Evolutionary conservation across 2,113 vertebrate species (phyloP).

Genomic region (Cebus imitator): DNA sequence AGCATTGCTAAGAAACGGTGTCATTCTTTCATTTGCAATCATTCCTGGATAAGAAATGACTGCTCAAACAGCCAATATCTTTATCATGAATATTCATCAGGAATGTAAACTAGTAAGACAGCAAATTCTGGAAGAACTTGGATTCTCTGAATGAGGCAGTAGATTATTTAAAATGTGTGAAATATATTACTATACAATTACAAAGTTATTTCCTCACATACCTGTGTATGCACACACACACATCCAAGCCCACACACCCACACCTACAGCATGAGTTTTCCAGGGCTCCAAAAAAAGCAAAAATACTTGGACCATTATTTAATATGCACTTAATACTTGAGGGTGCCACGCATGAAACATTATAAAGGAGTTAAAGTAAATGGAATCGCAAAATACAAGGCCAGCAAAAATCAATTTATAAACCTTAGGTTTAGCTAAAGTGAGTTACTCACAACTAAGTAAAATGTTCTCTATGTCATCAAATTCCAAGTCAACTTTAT

Average conservation of each 20-base stretch:
- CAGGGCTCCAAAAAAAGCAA: background rate
- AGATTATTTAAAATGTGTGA: background rate
- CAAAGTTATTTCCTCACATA: background rate
- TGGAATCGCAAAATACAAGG: background rate
- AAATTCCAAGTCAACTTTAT: background rate
- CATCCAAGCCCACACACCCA: background rate
- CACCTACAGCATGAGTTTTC: background rate
- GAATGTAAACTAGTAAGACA: constrained; percentile 29
- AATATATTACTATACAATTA: background rate
- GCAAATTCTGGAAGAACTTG: background rate
- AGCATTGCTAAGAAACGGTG: constrained; percentile 39
- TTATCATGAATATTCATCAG: constrained; percentile 27
- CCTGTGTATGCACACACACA: background rate
- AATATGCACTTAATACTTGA: background rate
- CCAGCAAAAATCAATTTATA: background rate
- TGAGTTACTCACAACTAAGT: background rate
- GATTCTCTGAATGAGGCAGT: background rate
- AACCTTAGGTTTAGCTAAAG: background rate
- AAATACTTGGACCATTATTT: background rate
- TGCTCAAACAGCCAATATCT: constrained; percentile 55
- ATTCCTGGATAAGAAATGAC: constrained; percentile 35
- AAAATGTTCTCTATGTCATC: background rate
- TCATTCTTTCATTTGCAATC: constrained; percentile 50
- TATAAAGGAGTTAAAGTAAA: background rate
- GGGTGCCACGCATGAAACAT: background rate